Base-by-base conservation (phyloP, 1,140 invertebrate species). In the Cydia pomonella region DNA sequence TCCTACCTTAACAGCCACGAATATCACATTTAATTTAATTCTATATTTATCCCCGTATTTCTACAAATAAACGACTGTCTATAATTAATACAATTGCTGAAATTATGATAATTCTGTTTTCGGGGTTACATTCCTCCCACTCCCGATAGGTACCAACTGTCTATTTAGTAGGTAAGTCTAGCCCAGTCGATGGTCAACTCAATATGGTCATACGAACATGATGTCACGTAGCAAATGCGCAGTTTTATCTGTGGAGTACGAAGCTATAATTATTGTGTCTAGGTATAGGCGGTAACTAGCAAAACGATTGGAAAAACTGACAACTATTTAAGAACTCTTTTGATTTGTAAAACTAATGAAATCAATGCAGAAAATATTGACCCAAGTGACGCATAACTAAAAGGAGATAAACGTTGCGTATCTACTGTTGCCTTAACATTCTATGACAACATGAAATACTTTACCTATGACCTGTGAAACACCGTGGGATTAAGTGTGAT, bases 161-260 rank as follows among this genome's bases (percentile, higher is more conserved):
- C 6, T 18, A 4, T 50, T 50, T 18, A 50, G 4, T 10, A 10
- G 4, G 4, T 12, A 44, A 13, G 5, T 50, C 47, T 50, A 50
- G n/a, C n/a, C 47, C n/a, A 50, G 16, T 50, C 18, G 47, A 50
- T n/a, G 6, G 47, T 7, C 47, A 50, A 50, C 47, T 18, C 47
- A 50, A 50, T 50, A 50, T 50, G 47, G 47, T 18, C 47, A 50
- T 16, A 50, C 47, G n/a, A 50, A 50, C 47, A n/a, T 50, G 47
- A 50, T 18, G 47, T 18, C 47, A 18, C 47, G n/a, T 50, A 50
- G n/a, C n/a, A 50, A 50, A 50, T 50, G 47, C 47, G 47, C 47
- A 50, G 47, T 50, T 50, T 50, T n/a, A 18, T 50, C 47, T 50
- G n/a, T 13, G 12, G n/a, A 18, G 47, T 50, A 50, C 16, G 13